These are phyloP conservation scores for Lonchura striata DNA, from an alignment of 2,113 vertebrate genomes.

Conservation along the genomic window DNA sequence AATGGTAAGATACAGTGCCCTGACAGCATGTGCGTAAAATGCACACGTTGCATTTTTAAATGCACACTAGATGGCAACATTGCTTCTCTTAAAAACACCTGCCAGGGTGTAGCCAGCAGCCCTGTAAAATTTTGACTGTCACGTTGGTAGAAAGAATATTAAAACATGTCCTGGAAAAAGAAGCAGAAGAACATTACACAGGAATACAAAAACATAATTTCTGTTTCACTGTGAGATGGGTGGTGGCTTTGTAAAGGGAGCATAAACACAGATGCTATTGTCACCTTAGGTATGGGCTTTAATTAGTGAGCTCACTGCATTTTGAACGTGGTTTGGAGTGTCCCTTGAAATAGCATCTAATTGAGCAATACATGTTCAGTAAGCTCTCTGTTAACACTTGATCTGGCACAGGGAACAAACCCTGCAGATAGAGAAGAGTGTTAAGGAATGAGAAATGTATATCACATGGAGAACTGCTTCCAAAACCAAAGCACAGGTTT, in stretches of 20 bases:
- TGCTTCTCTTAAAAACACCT: neutral
- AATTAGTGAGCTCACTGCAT: neutral
- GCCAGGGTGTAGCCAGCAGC: neutral
- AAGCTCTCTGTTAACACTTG: neutral
- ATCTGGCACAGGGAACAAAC: neutral
- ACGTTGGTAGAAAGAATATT: neutral
- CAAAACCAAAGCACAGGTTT: neutral
- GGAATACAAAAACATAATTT: neutral
- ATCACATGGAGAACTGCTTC: neutral
- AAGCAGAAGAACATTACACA: neutral
- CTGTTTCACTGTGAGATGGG: neutral
- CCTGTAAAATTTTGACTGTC: neutral
- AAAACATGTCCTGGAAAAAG: neutral
- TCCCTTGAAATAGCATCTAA: neutral
- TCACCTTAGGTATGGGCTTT: neutral
- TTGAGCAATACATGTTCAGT: neutral
- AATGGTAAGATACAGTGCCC: neutral
- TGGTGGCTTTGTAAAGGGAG: neutral
- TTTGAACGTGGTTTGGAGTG: neutral
- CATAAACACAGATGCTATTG: fast-evolving
- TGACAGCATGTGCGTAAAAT: fast-evolving
- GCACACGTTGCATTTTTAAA: neutral
- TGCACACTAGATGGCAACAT: constrained; percentile 66
- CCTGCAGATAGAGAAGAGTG: neutral
- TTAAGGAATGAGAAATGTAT: neutral